Evolutionary conservation across 2,888 invertebrate species (phyloP).

Genomic region (Stegana nigrithorax): DNA sequence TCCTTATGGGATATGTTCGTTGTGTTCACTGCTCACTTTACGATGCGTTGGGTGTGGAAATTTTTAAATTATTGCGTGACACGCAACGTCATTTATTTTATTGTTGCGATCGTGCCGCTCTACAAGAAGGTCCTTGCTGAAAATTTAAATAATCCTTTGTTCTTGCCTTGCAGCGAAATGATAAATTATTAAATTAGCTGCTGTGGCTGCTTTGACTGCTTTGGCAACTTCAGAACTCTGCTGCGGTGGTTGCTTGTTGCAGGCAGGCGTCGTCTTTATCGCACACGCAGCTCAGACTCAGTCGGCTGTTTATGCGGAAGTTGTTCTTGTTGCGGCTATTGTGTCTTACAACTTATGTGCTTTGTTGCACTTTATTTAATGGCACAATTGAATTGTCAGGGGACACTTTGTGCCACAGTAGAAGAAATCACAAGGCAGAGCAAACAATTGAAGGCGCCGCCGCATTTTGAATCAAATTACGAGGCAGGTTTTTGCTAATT

Average conservation of each 20-base stretch:
- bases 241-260: background rate
- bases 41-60: conserved; percentile 45
- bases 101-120: background rate
- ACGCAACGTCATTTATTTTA: conserved; percentile 13
- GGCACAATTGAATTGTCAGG: conserved; percentile 59
- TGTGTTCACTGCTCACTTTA: conserved; percentile 31
- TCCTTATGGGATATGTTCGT: background rate
- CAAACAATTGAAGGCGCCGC: conserved; percentile 21
- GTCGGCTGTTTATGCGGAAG: too few relatives aligned
- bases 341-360: conserved; percentile 7
- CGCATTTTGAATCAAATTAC: conserved; percentile 52
- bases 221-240: background rate
- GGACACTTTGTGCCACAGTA: conserved; percentile 50
- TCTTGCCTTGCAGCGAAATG: conserved; percentile 62
- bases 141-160: conserved; percentile 66
- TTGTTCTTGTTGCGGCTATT: conserved; percentile 1
- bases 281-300: too few relatives aligned
- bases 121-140: conserved; percentile 23
- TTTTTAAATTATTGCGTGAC: conserved; percentile 60
- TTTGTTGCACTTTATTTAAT: conserved; percentile 29
- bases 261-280: background rate
- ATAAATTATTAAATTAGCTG: conserved; percentile 67
- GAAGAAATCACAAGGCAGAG: too few relatives aligned
- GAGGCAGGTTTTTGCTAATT: conserved; percentile 58
- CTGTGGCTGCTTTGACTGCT: conserved; percentile 36